phyloP scores from a whole-genome alignment of 2,888 invertebrate genomes.

The Criorhina ranunculi region DNA sequence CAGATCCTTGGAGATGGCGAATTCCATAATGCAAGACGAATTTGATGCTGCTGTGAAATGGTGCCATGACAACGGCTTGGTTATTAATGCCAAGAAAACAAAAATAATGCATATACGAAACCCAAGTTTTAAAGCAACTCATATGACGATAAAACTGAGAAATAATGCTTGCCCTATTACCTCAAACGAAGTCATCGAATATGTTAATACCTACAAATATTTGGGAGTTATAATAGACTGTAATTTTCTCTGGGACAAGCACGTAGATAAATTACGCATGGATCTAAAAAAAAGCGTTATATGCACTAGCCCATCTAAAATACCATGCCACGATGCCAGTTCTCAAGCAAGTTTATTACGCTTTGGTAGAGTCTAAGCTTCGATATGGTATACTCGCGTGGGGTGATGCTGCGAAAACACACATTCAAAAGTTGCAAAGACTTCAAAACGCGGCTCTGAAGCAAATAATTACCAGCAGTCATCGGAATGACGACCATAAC shows the following conservation, averaged over 20 bases:
- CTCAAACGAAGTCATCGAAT: neutral
- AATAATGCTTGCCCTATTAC: neutral
- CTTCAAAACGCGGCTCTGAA: neutral
- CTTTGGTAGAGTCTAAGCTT: neutral
- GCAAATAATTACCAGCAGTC: neutral
- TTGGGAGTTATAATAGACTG: neutral
- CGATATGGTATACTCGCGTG: neutral
- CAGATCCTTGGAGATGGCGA: no score
- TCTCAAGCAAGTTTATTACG: no score
- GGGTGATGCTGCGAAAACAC: slow-evolving; percentile 1
- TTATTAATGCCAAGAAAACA: no score
- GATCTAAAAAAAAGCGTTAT: neutral
- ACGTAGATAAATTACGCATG: neutral
- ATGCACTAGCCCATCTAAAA: neutral
- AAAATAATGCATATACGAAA: no score
- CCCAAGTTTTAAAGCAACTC: no score
- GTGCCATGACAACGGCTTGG: no score
- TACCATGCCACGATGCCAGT: neutral
- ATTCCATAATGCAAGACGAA: no score
- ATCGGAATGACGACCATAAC: no score
- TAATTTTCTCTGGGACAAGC: neutral
- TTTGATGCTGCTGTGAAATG: no score
- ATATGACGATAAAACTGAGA: no score
- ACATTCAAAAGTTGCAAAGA: neutral
- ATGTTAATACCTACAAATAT: neutral